A percentile compares a stretch with the other conserved stretches of the same genome.
Conservation (phyloP, 2,888 invertebrate species). For the Nymphalis polychloros region DNA sequence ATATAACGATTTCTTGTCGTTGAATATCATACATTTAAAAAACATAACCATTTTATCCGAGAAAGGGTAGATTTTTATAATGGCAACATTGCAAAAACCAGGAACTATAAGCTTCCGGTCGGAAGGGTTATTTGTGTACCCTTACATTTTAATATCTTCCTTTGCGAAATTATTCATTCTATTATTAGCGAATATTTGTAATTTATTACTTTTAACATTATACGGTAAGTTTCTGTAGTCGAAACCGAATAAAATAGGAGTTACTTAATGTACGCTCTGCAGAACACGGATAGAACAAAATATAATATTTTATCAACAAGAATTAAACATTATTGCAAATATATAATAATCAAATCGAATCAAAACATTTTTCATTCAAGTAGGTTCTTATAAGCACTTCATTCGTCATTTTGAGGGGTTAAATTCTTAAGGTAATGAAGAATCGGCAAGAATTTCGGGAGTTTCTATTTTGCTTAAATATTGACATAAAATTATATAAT, state of each 20-base stretch:
- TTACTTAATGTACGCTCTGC: too few species aligned
- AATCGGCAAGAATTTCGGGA: too few species aligned
- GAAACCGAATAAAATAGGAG: background rate
- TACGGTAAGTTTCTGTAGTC: background rate
- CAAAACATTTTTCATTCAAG: too few species aligned
- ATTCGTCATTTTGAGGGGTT: too few species aligned
- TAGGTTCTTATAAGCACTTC: too few species aligned
- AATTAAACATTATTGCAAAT: too few species aligned
- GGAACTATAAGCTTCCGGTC: conserved; percentile 45
- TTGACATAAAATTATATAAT: too few species aligned
- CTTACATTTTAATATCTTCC: conserved; percentile 46
- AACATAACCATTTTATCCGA: conserved; percentile 15
- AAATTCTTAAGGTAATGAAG: too few species aligned
- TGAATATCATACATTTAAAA: conserved; percentile 7
- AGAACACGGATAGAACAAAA: too few species aligned
- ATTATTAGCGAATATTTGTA: conserved; percentile 43
- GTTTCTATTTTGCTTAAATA: too few species aligned
- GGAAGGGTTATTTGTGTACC: conserved; percentile 49
- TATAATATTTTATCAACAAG: too few species aligned
- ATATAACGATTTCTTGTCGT: background rate
- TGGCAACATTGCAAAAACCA: conserved; percentile 44
- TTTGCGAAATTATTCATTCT: conserved; percentile 39
- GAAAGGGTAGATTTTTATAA: conserved; percentile 33
- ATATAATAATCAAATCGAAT: too few species aligned
- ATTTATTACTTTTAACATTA: conserved; percentile 29